These are phyloP conservation scores for Peromyscus polionotus DNA, from an alignment of 2,113 vertebrate genomes.

Conservation along the genomic window DNA sequence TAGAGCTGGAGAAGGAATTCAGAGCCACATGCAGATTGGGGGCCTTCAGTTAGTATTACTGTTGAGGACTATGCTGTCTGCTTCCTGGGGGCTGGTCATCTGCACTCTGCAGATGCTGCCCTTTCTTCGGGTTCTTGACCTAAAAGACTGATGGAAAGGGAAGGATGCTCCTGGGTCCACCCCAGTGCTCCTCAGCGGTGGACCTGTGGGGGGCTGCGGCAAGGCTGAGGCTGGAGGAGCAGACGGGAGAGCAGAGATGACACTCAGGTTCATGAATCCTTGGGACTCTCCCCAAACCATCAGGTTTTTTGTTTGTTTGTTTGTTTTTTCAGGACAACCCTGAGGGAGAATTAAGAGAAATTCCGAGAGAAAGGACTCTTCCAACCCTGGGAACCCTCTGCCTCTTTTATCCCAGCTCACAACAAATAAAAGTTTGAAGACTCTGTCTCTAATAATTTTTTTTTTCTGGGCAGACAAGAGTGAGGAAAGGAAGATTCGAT, in stretches of 20 bases:
- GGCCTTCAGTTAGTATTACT: background rate
- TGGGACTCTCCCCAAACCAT: background rate
- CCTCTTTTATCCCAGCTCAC: background rate
- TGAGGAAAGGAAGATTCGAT: background rate
- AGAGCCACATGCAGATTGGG: background rate
- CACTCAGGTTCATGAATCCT: background rate
- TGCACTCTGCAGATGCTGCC: background rate
- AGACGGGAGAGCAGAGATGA: background rate
- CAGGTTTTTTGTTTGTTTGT: too few species aligned
- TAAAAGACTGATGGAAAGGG: background rate
- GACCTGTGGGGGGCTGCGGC: background rate
- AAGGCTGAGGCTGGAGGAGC: background rate
- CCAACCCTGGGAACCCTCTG: background rate
- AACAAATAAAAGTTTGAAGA: constrained; percentile 52
- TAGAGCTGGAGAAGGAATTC: background rate
- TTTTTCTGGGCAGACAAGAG: background rate
- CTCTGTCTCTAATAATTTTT: background rate
- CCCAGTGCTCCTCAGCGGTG: background rate
- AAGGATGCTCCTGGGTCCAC: background rate
- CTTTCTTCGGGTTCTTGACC: background rate
- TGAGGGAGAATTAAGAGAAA: background rate
- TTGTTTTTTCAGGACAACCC: background rate
- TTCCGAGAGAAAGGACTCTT: background rate
- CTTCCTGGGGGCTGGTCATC: background rate
- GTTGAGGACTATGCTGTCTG: too few species aligned